Conservation (phyloP, 2,888 invertebrate species). For the Trichopoda pennipes region DNA sequence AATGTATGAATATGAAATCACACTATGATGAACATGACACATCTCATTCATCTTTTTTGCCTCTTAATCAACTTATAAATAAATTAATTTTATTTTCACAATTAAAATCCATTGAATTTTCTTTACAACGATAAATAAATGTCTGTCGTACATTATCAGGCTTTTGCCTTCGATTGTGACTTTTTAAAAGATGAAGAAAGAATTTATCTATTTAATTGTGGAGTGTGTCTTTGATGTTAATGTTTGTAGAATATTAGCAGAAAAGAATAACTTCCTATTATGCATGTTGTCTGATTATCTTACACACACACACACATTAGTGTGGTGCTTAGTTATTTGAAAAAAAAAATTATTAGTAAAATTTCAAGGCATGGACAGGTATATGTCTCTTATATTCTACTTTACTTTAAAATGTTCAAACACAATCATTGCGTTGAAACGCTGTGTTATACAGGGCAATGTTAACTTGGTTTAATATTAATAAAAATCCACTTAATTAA, state of each 20-base stretch:
- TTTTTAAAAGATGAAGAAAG: constrained; percentile 23
- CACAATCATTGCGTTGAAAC: too few relatives aligned
- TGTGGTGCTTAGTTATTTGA: not conserved
- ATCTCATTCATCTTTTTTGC: constrained; percentile 37
- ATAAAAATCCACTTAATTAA: too few relatives aligned
- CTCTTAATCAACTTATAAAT: constrained; percentile 27
- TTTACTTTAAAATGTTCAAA: too few relatives aligned
- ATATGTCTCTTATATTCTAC: too few relatives aligned
- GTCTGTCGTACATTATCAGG: constrained; percentile 4
- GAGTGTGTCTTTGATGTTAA: constrained; percentile 54
- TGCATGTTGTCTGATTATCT: constrained; percentile 14
- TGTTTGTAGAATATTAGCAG: constrained; percentile 18
- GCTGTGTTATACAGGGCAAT: too few relatives aligned
- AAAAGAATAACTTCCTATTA: constrained; percentile 43
- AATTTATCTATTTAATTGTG: constrained; percentile 31
- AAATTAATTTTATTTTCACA: constrained; percentile 53
- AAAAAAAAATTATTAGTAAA: not conserved
- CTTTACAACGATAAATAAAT: constrained; percentile 18
- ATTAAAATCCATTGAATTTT: constrained; percentile 52
- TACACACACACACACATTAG: constrained; percentile 20
- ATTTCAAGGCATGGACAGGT: too few relatives aligned
- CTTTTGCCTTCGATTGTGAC: constrained; percentile 5
- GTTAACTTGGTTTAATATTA: too few relatives aligned
- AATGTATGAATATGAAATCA: constrained; percentile 52
- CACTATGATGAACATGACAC: constrained; percentile 50